Percentiles rank a stretch among this genome's conserved stretches.
phyloP scores from a whole-genome alignment of 2,113 vertebrate genomes.

The Scomber colias region DNA sequence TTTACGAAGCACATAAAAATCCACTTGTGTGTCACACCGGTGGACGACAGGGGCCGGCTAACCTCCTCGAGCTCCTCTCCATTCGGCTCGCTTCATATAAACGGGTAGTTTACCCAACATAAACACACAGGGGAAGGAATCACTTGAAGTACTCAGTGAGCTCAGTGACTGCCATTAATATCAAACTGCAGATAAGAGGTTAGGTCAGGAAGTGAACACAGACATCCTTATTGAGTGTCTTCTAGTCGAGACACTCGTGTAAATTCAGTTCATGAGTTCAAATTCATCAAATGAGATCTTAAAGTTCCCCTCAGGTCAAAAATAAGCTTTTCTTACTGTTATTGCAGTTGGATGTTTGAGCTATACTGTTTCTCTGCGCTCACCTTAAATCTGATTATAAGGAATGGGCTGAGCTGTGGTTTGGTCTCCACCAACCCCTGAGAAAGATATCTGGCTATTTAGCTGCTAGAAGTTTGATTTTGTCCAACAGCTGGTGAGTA shows the following conservation, averaged over 20 bases:
- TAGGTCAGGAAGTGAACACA: constrained; percentile 2
- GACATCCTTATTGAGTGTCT: neutral
- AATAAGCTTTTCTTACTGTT: too few relatives aligned
- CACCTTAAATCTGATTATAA: too few relatives aligned
- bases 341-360: too few relatives aligned
- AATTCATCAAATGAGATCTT: neutral
- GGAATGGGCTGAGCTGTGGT: too few relatives aligned
- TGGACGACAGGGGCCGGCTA: neutral
- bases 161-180: constrained; percentile 55
- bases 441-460: too few relatives aligned
- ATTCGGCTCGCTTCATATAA: constrained; percentile 30
- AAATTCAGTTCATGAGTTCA: neutral
- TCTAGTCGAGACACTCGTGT: neutral
- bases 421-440: too few relatives aligned
- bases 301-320: too few relatives aligned
- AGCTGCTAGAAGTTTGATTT: too few relatives aligned
- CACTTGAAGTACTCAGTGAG: constrained; percentile 68
- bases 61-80: constrained; percentile 43
- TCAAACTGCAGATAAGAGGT: constrained; percentile 34
- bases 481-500: too few relatives aligned
- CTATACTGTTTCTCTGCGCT: too few relatives aligned
- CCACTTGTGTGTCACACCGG: constrained; percentile 53
- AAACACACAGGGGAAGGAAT: constrained; percentile 65
- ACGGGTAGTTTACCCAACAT: constrained; percentile 55
- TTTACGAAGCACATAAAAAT: constrained; percentile 71